Evolutionary conservation across 64 coral and sea anemone species (phyloP).

Genomic region (Montipora efflorescens): DNA sequence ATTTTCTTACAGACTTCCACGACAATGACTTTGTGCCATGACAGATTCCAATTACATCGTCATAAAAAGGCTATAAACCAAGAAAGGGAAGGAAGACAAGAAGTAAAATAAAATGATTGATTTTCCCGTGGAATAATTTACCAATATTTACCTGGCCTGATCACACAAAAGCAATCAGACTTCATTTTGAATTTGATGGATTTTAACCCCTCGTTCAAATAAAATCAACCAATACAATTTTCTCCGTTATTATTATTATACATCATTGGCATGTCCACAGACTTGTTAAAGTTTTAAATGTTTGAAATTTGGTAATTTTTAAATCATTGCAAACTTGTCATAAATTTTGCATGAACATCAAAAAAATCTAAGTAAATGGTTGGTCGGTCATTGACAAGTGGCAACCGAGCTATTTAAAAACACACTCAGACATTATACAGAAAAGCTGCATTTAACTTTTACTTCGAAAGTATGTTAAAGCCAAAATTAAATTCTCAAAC

Average conservation of each 20-base stretch:
- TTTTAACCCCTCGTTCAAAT: neutral
- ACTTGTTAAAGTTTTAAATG: neutral
- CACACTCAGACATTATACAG: neutral
- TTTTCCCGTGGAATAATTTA: neutral
- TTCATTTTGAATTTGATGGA: neutral
- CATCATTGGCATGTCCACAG: neutral
- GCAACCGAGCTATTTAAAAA: neutral
- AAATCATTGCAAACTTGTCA: conserved; percentile 35
- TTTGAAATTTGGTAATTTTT: conserved; percentile 15
- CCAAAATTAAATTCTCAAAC: conserved; percentile 1
- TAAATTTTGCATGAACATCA: neutral
- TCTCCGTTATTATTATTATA: neutral
- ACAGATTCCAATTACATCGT: no score
- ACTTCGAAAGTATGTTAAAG: conserved; percentile 2
- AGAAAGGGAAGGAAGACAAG: neutral
- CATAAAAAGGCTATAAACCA: neutral
- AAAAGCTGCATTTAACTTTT: conserved; percentile 29
- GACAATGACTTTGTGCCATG: no score
- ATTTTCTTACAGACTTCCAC: no score
- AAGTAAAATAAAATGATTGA: neutral
- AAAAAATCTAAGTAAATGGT: neutral
- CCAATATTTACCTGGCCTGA: neutral
- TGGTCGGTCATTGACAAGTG: neutral
- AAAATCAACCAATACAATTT: neutral
- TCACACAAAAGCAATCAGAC: neutral